Evolutionary conservation across 2,113 vertebrate genomes (phyloP).

Genomic region (Oostethus manadensis): DNA sequence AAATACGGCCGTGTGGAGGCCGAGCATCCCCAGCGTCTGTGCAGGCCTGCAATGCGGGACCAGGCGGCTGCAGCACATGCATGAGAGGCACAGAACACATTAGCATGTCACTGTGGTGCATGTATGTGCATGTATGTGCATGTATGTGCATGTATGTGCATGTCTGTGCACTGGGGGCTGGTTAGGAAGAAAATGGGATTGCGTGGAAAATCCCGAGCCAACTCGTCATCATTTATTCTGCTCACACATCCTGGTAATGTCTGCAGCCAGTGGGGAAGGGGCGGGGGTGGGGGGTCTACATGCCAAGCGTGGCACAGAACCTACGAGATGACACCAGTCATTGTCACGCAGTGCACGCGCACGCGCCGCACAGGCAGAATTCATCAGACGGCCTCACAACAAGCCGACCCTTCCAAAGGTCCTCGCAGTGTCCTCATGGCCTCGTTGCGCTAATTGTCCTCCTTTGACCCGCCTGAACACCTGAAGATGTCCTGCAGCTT

Average conservation of each 20-base stretch:
- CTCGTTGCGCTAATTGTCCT: too few species aligned
- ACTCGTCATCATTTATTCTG: constrained; percentile 54
- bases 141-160: background rate
- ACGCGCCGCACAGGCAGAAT: too few species aligned
- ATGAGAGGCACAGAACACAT: constrained; percentile 29
- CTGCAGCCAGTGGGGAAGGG: constrained; percentile 48
- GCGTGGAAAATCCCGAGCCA: constrained; percentile 60
- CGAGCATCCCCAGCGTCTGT: constrained; percentile 52
- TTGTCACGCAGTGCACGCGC: constrained; percentile 16
- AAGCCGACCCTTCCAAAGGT: too few species aligned
- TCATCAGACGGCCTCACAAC: too few species aligned
- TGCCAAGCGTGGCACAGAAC: background rate
- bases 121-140: background rate
- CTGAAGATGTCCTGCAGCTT: too few species aligned
- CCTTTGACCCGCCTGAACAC: too few species aligned
- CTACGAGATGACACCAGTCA: constrained; percentile 29
- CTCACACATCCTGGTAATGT: constrained; percentile 56
- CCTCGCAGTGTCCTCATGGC: too few species aligned
- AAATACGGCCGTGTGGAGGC: constrained; percentile 48
- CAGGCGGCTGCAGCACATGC: constrained; percentile 50
- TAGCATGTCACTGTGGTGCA: background rate
- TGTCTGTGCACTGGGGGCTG: too few species aligned
- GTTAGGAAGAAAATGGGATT: constrained; percentile 1
- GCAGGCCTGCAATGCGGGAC: constrained; percentile 74
- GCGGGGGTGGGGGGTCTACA: constrained; percentile 33